Evolutionary conservation across 2,113 vertebrate species (phyloP).

Genomic region (Vireo altiloquus): DNA sequence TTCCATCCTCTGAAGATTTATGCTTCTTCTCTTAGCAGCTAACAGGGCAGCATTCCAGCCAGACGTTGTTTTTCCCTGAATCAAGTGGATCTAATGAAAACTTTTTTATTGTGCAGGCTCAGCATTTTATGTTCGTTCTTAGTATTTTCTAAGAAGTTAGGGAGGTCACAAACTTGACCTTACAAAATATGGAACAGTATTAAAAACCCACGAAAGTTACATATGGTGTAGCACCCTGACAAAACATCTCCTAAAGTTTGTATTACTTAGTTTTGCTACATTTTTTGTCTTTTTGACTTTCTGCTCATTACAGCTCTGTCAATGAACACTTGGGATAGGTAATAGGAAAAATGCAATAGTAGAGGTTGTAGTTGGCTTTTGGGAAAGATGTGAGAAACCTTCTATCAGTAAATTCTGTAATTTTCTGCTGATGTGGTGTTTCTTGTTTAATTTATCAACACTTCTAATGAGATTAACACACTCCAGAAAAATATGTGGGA

Average conservation of each 20-base stretch:
- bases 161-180: background rate
- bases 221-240: rapidly evolving
- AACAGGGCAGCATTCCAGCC: background rate
- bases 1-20: background rate
- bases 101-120: background rate
- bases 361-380: background rate
- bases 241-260: background rate
- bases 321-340: background rate
- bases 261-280: background rate
- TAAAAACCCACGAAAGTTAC: background rate
- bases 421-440: background rate
- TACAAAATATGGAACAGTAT: background rate
- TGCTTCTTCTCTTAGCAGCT: background rate
- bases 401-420: background rate
- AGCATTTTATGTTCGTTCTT: background rate
- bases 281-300: background rate
- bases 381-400: background rate
- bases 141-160: background rate
- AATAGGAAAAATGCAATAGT: background rate
- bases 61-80: background rate
- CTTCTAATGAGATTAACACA: background rate
- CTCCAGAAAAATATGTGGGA: background rate
- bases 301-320: background rate
- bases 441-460: background rate
- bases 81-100: background rate